phyloP scores from a whole-genome alignment of 2,113 vertebrate species.

The Eidolon helvum region DNA sequence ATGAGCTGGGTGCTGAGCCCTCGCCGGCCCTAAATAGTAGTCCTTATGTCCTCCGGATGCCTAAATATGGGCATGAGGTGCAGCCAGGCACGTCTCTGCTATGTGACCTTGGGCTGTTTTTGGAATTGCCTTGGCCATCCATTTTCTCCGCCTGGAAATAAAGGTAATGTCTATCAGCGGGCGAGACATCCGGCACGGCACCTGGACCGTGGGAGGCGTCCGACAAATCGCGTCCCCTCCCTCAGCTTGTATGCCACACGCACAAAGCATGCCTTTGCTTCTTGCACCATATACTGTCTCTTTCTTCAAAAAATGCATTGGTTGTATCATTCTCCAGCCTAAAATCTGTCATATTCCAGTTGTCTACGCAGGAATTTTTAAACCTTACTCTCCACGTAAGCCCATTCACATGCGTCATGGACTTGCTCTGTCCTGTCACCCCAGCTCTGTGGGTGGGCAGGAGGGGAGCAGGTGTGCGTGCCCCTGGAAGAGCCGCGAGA shows the following conservation, averaged over 20 bases:
- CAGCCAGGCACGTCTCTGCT: background rate
- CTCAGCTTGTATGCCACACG: fast-evolving
- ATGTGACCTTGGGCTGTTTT: background rate
- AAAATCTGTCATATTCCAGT: background rate
- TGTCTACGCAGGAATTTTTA: too few species aligned
- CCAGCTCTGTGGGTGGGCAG: background rate
- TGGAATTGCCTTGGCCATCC: background rate
- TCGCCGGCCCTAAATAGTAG: too few species aligned
- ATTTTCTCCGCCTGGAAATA: background rate
- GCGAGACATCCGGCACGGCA: background rate
- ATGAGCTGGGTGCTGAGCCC: too few species aligned
- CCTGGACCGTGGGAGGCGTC: background rate
- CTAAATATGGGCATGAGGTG: too few species aligned
- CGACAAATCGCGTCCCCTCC: background rate
- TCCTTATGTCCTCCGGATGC: too few species aligned
- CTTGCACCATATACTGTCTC: background rate
- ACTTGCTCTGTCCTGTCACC: too few species aligned
- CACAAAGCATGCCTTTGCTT: background rate
- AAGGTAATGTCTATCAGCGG: background rate
- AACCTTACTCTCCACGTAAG: too few species aligned
- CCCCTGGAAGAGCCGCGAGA: fast-evolving
- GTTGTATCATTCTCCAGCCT: background rate
- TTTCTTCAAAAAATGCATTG: background rate
- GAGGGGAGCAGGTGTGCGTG: too few species aligned
- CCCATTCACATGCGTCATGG: too few species aligned